Evolutionary conservation across 2,113 vertebrate species (phyloP), one percentile per base, ranked within the genome.

Genomic region (Emydocephalus ijimae): DNA sequence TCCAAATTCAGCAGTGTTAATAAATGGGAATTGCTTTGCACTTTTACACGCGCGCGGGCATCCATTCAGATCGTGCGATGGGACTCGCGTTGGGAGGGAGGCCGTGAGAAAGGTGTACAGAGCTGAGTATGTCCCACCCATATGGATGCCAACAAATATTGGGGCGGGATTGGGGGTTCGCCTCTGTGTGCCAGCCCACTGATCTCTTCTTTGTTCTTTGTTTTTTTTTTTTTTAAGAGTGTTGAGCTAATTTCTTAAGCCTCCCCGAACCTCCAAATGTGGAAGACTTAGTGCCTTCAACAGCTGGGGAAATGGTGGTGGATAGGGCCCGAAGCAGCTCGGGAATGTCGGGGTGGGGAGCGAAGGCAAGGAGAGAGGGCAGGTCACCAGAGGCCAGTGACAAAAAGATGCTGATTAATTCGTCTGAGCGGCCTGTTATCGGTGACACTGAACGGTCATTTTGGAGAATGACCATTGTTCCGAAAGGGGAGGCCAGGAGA

Each of bases 381-480:
- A 39, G 87, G n/a, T 39, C 50, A 96, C 93, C 87, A 93, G 92
- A 64, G 88, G 91, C 20, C 24, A 74, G 92, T 94, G 94, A 97
- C 98, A 97, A 96, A 96, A 97, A 97, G 97, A 98, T 98, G 97
- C 97, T 98, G 98, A 99, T 98, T 98, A 98, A 99, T 99, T 98
- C 96, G 97, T 97, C 97, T 98, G 96, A 95, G 97, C 97, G 98
- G 97, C 96, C 97, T 97, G 97, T 97, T 98, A 98, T 98, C 98
- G 97, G 96, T 98, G 99, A 98, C 99, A 99, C 98, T 99, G 98
- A 99, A 98, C 98, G 98, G 98, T 98, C 98, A 98, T 98, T 98
- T 98, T 96, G 98, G 98, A 99, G 98, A 98, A 99, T 98, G 97
- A 95, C 98, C 96, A 98, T 99, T 99, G 98, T 99, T 98, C 98